These are phyloP conservation scores for Hemitrygon akajei DNA, from an alignment of 2,797 vertebrate species.

Conservation along the genomic window DNA sequence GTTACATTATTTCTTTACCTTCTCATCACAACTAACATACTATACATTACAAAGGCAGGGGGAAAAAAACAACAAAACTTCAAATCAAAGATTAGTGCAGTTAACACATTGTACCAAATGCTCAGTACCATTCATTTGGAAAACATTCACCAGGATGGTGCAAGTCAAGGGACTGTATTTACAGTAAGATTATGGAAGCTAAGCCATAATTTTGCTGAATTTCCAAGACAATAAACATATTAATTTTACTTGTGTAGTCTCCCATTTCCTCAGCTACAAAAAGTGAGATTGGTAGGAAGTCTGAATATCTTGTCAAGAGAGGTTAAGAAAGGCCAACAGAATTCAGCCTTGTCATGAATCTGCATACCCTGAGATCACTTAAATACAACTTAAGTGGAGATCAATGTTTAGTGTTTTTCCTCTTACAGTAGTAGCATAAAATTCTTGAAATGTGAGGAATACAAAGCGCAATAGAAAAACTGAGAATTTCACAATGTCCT, in stretches of 20 bases:
- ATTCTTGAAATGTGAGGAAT: neutral
- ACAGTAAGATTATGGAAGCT: neutral
- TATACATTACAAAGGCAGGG: neutral
- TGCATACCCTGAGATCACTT: neutral
- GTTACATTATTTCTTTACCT: too few relatives aligned
- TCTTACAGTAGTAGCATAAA: neutral
- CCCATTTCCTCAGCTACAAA: too few relatives aligned
- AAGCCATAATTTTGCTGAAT: too few relatives aligned
- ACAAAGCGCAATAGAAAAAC: neutral
- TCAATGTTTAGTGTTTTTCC: neutral
- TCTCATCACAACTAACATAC: too few relatives aligned
- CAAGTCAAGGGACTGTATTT: neutral
- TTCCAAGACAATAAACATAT: too few relatives aligned
- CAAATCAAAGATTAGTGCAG: neutral
- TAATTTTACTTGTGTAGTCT: too few relatives aligned
- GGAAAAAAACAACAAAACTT: neutral
- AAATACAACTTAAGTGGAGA: neutral
- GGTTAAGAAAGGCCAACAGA: neutral
- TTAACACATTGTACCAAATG: neutral
- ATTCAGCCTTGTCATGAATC: neutral
- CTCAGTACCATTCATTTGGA: too few relatives aligned
- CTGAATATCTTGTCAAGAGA: neutral
- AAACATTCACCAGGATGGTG: neutral
- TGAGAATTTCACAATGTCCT: too few relatives aligned
- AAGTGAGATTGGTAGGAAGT: neutral